phyloP scores from a whole-genome alignment of 2,113 vertebrate species.

The Larimichthys crocea region DNA sequence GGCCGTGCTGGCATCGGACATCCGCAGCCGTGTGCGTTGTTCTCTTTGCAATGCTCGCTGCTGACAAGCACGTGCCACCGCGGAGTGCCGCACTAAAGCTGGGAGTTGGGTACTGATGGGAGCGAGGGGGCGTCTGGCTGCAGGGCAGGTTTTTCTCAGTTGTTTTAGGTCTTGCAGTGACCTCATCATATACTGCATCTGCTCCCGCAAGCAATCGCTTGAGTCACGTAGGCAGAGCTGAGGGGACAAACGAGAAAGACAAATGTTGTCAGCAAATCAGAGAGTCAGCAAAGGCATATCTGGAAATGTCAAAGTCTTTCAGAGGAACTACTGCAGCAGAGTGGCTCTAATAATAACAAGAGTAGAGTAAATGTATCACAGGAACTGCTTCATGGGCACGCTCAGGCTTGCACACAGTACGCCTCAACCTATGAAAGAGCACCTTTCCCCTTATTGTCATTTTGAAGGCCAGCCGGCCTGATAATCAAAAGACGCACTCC shows the following conservation, averaged over 20 bases:
- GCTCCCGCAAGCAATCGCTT: conserved; percentile 80
- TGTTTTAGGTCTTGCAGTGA: conserved; percentile 84
- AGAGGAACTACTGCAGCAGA: neutral
- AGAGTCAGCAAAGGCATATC: neutral
- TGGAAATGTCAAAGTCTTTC: neutral
- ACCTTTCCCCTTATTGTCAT: conserved; percentile 31
- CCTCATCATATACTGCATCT: conserved; percentile 89
- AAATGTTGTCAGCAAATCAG: neutral
- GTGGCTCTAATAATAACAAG: conserved; percentile 20
- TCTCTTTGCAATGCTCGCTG: conserved; percentile 78
- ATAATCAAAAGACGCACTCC: conserved; percentile 24
- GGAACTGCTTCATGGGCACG: conserved; percentile 30
- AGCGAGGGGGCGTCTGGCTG: conserved; percentile 41
- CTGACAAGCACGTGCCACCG: conserved; percentile 66
- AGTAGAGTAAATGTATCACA: conserved; percentile 3
- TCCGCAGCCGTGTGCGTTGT: conserved; percentile 71
- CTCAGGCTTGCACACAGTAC: conserved; percentile 35
- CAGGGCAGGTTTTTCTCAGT: conserved; percentile 73
- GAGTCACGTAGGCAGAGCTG: conserved; percentile 88
- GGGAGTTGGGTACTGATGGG: conserved; percentile 57
- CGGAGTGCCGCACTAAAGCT: conserved; percentile 61
- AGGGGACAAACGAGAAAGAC: conserved; percentile 38
- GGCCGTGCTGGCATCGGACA: conserved; percentile 85
- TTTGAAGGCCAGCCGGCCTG: conserved; percentile 12
- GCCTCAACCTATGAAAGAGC: conserved; percentile 10